These are phyloP conservation scores for Pheosia tremula DNA, from an alignment of 2,888 invertebrate species.

Conservation along the genomic window DNA sequence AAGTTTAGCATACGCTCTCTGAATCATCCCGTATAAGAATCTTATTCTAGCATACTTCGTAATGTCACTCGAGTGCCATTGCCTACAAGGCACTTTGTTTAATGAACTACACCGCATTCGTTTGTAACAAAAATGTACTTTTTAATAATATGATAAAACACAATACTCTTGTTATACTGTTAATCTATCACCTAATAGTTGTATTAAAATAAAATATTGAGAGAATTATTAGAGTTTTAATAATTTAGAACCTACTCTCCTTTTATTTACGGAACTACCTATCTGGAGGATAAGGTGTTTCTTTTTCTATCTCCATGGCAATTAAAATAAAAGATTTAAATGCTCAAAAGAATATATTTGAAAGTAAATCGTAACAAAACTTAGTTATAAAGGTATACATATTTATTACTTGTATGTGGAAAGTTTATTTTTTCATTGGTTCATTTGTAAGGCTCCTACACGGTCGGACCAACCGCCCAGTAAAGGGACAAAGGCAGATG, in stretches of 20 bases:
- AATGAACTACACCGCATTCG: constrained; percentile 12
- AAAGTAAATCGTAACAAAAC: constrained; percentile 20
- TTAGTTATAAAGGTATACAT: background rate
- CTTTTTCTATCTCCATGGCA: too few relatives aligned
- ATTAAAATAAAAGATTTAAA: constrained; percentile 22
- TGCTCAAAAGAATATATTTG: constrained; percentile 49
- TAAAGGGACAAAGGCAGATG: too few relatives aligned
- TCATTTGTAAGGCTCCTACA: constrained; percentile 8
- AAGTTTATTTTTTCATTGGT: constrained; percentile 67
- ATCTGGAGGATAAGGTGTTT: too few relatives aligned
- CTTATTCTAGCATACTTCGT: background rate
- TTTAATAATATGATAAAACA: constrained; percentile 41
- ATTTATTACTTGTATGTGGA: constrained; percentile 14
- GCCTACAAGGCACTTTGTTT: constrained; percentile 7
- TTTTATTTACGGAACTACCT: too few relatives aligned
- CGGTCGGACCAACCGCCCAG: too few relatives aligned
- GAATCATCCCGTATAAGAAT: background rate
- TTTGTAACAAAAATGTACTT: constrained; percentile 16
- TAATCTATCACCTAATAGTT: constrained; percentile 61
- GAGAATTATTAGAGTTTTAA: constrained; percentile 15
- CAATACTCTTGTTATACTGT: constrained; percentile 69
- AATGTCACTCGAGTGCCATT: constrained; percentile 1
- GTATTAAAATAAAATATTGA: constrained; percentile 53
- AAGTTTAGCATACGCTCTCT: too few relatives aligned
- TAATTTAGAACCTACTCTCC: background rate